phyloP scores from a whole-genome alignment of 2,888 invertebrate species.

The Strigamia crassipes region DNA sequence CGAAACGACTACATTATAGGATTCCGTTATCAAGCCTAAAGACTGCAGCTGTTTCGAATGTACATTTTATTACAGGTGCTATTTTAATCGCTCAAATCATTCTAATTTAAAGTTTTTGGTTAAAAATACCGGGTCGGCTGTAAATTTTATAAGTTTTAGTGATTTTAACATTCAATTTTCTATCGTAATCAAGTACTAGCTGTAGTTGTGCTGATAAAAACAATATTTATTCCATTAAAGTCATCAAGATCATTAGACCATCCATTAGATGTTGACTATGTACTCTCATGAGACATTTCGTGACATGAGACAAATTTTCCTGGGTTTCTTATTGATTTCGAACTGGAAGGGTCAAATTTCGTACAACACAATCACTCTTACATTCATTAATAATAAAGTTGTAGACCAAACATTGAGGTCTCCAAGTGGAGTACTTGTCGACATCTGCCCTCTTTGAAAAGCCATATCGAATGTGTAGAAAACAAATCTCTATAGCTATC shows the following conservation, averaged over 20 bases:
- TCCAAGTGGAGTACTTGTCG: background rate
- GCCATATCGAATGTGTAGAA: slow-evolving; percentile 31
- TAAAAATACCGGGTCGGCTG: too few species aligned
- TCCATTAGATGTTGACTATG: slow-evolving; percentile 5
- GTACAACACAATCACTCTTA: slow-evolving; percentile 7
- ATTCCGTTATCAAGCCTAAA: background rate
- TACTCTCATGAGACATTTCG: slow-evolving; percentile 2
- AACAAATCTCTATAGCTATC: slow-evolving; percentile 38
- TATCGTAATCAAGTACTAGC: background rate
- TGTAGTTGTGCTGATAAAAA: background rate
- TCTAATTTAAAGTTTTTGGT: too few species aligned
- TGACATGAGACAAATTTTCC: background rate
- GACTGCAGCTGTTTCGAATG: background rate
- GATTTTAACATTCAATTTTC: background rate
- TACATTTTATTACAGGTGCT: background rate
- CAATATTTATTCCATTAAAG: slow-evolving; percentile 17
- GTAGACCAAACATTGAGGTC: background rate
- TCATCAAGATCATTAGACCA: slow-evolving; percentile 30
- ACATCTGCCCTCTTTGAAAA: slow-evolving; percentile 31
- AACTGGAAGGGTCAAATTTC: slow-evolving; percentile 20
- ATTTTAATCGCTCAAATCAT: too few species aligned
- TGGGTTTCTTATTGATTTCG: background rate
- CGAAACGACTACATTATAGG: background rate
- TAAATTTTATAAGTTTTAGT: too few species aligned
- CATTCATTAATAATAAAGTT: slow-evolving; percentile 25